A percentile compares a stretch with the other conserved stretches of the same genome.
Evolutionary conservation across 1,140 invertebrate genomes (phyloP).

Genomic region (Schlechtendalia chinensis): DNA sequence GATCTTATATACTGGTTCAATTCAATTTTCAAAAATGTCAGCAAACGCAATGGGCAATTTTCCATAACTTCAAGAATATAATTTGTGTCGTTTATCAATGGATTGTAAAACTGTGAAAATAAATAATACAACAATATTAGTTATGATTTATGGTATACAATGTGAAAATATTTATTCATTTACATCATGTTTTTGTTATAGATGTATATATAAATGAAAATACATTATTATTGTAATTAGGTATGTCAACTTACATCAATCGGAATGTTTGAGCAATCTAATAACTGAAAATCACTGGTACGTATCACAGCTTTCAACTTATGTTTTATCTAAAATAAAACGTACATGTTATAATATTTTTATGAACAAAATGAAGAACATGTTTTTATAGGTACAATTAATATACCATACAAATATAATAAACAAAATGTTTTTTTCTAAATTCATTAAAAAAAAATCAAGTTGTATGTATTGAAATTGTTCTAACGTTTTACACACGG

Average conservation of each 20-base stretch:
- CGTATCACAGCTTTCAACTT: conserved; percentile 24
- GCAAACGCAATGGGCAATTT: conserved; percentile 28
- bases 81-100: neutral
- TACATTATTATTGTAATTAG: neutral
- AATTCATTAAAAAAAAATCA: too few relatives aligned
- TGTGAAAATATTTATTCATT: too few relatives aligned
- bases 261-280: conserved; percentile 16
- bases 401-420: too few relatives aligned
- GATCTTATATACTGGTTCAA: conserved; percentile 13
- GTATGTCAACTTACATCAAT: conserved; percentile 7
- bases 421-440: too few relatives aligned
- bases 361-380: too few relatives aligned
- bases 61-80: conserved; percentile 21
- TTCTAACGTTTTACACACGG: too few relatives aligned
- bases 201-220: neutral
- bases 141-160: neutral
- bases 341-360: too few relatives aligned
- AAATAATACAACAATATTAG: neutral
- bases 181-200: too few relatives aligned
- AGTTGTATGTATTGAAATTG: too few relatives aligned
- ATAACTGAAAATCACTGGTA: neutral
- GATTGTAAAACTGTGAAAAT: neutral
- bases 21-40: conserved; percentile 36
- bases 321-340: conserved; percentile 40
- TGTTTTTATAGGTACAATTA: too few relatives aligned